phyloP scores from a whole-genome alignment of 1,140 invertebrate species.

The Bombus polaris region DNA sequence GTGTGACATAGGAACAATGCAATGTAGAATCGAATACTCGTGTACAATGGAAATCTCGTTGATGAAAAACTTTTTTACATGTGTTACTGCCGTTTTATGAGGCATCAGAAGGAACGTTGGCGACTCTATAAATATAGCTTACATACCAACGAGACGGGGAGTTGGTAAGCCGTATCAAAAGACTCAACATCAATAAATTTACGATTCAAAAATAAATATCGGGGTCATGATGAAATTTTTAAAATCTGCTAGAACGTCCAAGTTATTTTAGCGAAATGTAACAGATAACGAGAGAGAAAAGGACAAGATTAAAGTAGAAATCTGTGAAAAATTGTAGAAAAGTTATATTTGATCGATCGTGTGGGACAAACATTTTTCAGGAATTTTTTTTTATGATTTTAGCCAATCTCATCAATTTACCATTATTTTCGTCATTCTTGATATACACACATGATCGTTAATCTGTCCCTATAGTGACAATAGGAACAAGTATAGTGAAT shows the following conservation, averaged over 20 bases:
- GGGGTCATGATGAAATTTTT: constrained; percentile 23
- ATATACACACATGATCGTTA: too few relatives aligned
- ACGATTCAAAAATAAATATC: constrained; percentile 20
- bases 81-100: not conserved
- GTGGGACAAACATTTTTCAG: too few relatives aligned
- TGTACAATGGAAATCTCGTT: too few relatives aligned
- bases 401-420: not conserved
- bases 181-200: constrained; percentile 28
- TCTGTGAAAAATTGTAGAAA: too few relatives aligned
- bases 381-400: not conserved
- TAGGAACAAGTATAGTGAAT: too few relatives aligned
- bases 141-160: not conserved
- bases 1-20: too few relatives aligned
- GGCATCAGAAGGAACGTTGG: not conserved
- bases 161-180: constrained; percentile 7
- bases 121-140: constrained; percentile 18
- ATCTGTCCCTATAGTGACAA: too few relatives aligned
- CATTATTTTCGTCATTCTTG: not conserved
- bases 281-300: not conserved
- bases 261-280: not conserved
- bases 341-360: too few relatives aligned
- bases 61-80: not conserved
- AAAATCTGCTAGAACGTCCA: not conserved
- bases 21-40: not conserved
- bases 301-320: not conserved